Base-by-base conservation (phyloP, 2,888 invertebrate genomes). In the Morpho helenor region DNA sequence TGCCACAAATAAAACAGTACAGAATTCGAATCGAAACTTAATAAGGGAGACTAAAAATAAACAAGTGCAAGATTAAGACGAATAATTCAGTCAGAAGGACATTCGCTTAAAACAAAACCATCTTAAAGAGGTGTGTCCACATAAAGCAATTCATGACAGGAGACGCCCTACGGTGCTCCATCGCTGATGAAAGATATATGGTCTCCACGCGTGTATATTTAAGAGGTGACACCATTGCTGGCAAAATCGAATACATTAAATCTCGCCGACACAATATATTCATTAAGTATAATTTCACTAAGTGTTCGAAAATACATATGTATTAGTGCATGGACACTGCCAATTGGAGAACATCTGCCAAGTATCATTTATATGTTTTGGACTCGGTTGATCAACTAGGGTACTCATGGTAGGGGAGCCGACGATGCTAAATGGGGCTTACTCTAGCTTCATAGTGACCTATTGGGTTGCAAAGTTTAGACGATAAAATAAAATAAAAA, bases 101-200 rank as follows among this genome's bases (percentile, higher is more conserved):
- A 74, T 69, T 74, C 69, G 70, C 68, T 70, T 71, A 71, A 80
- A 80, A 75, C 73, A 73, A 77, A 77, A 77, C 73, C 75, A 73
- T 71, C 60, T 66, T 74, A 72, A 73, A 75, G 74, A 67, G 62
- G 73, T 73, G 74, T 75, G 72, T 69, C 72, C 73, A 66, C 75
- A 81, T 83, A 83, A 84, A 84, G 72, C 70, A 79, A 61, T 62
- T 62, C 68, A 66, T 68, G 80, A 80, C 79, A 77, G 64, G 69
- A 68, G 82, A 76, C 84, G 75, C 83, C 86, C 83, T 70, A 78
- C 71, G 73, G 85, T 73, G 79, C 59, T 63, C 61, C 51, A 50
- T 57, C 63, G 55, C 71, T 70, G 74, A 74, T 74, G 66, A 63
- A 63, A 75, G 72, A 77, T 79, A 77, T 69, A 73, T 70, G 72